Conservation (phyloP, 1,140 invertebrate species). For the Microvelia longipes region DNA sequence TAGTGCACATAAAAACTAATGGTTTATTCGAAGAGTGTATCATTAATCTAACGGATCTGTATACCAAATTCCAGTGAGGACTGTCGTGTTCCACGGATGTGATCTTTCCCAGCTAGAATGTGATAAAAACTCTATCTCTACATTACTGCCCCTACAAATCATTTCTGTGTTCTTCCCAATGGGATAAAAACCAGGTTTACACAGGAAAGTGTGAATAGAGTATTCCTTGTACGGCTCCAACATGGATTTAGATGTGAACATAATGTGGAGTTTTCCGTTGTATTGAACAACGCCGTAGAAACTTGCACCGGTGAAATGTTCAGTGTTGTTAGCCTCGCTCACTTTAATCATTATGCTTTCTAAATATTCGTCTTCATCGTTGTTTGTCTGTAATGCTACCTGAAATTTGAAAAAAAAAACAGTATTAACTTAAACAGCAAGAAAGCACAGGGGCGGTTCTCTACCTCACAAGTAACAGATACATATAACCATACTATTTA, state of each 20-base stretch:
- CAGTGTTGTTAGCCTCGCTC: conserved; percentile 3
- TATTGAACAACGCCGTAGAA: conserved; percentile 8
- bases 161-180: conserved; percentile 5
- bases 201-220: conserved; percentile 11
- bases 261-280: conserved; percentile 10
- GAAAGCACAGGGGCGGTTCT: too few species aligned
- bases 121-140: conserved; percentile 11
- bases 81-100: conserved; percentile 13
- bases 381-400: conserved; percentile 9
- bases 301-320: conserved; percentile 10
- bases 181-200: conserved; percentile 12
- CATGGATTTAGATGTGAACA: conserved; percentile 3
- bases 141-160: background rate
- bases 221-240: conserved; percentile 9
- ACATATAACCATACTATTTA: too few species aligned
- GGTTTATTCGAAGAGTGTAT: too few species aligned
- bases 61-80: conserved; percentile 8
- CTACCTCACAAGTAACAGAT: too few species aligned
- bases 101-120: conserved; percentile 13
- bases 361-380: conserved; percentile 3
- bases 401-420: too few species aligned
- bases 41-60: conserved; percentile 6
- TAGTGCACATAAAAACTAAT: too few species aligned
- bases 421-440: too few species aligned
- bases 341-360: conserved; percentile 15